These are phyloP conservation scores for Sciaenops ocellatus DNA, from an alignment of 2,797 vertebrate genomes.

Conservation along the genomic window DNA sequence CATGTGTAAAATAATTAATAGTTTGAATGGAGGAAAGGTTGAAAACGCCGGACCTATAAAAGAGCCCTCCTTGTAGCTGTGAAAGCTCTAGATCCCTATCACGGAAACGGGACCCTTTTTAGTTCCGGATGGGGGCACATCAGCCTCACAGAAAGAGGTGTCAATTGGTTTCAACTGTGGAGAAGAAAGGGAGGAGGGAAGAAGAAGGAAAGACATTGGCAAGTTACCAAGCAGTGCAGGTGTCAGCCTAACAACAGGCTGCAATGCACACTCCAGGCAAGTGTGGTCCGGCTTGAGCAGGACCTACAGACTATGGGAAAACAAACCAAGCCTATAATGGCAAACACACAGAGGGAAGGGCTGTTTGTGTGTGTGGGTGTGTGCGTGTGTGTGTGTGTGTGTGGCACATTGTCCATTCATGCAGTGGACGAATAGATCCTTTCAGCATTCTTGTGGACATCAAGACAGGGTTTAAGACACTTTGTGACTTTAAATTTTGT, in stretches of 20 bases:
- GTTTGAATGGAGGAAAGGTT: conserved; percentile 61
- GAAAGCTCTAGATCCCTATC: conserved; percentile 76
- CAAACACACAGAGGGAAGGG: conserved; percentile 62
- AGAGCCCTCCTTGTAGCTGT: conserved; percentile 67
- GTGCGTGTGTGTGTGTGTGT: conserved; percentile 17
- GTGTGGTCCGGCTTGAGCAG: conserved; percentile 72
- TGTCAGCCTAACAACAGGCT: conserved; percentile 78
- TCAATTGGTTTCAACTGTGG: conserved; percentile 68
- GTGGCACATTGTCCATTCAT: conserved; percentile 60
- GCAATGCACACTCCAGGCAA: conserved; percentile 60
- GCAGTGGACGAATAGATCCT: conserved; percentile 46
- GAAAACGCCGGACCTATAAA: conserved; percentile 72
- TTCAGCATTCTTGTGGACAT: conserved; percentile 42
- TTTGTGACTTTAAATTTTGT: conserved; percentile 24
- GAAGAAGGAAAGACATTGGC: conserved; percentile 73
- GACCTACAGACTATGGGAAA: conserved; percentile 64
- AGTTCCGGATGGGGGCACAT: conserved; percentile 62
- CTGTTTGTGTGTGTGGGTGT: conserved; percentile 22
- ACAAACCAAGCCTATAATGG: conserved; percentile 65
- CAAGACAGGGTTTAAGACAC: conserved; percentile 38
- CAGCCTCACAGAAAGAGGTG: conserved; percentile 63
- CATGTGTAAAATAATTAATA: conserved; percentile 47
- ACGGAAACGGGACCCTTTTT: conserved; percentile 64
- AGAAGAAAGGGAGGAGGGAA: conserved; percentile 40
- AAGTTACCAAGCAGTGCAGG: conserved; percentile 79